Evolutionary conservation across 1,140 invertebrate genomes (phyloP), one percentile per base, ranked within the genome.

Genomic region (Diuraphis noxia): DNA sequence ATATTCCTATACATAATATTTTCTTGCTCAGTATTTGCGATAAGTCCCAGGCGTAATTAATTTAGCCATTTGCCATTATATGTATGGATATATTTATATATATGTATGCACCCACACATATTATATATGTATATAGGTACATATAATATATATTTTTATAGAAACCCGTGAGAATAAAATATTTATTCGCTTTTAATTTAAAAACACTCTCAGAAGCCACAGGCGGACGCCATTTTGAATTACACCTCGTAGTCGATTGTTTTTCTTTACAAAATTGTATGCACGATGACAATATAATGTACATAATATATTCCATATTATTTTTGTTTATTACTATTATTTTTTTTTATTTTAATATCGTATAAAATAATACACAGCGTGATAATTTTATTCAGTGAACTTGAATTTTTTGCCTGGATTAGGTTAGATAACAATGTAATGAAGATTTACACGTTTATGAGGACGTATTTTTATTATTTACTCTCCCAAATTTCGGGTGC

Each of bases 101-200:
- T 49, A 72, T 49, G n/a, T n/a, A n/a, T n/a, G n/a, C n/a, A n/a
- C n/a, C n/a, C n/a, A n/a, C n/a, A n/a, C n/a, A n/a, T n/a, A n/a
- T n/a, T n/a, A n/a, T n/a, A n/a, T n/a, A n/a, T n/a, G n/a, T 43
- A 49, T 49, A 49, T 49, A 49, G 8, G 8, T 49, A 49, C 56
- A 63, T 49, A 49, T 49, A 49, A n/a, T n/a, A n/a, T n/a, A n/a
- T n/a, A n/a, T n/a, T n/a, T n/a, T n/a, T 40, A 84, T 86, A 86
- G 86, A 88, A 88, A 63, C 85, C 85, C 85, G 85, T 52, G 86
- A 88, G 36, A 88, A 88, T 63, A 56, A 88, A 17, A 72, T 88
- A 40, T 88, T 88, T 88, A 88, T 88, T 56, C 86, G 86, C 86
- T 88, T 88, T 88, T 88, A 63, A 63, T 88, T 88, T 36, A 88